Evolutionary conservation across 2,888 invertebrate species (phyloP).

Genomic region (Folsomia candida): DNA sequence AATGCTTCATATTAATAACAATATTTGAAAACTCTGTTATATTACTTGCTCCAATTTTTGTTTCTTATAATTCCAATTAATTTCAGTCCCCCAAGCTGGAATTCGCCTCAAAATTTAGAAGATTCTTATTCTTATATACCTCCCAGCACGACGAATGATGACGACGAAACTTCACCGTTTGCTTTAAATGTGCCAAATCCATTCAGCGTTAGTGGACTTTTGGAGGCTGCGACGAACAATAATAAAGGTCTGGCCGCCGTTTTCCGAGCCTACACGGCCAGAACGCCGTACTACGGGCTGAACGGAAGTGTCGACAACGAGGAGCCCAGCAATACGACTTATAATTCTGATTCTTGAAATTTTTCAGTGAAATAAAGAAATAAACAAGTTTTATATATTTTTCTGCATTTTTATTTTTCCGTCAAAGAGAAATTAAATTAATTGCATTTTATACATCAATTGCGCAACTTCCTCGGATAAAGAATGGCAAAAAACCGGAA

Average conservation of each 20-base stretch:
- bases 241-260: not conserved
- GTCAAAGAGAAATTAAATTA: too few relatives aligned
- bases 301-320: not conserved
- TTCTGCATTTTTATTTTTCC: too few relatives aligned
- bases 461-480: too few relatives aligned
- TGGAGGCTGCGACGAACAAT: not conserved
- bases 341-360: not conserved
- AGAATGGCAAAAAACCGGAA: too few relatives aligned
- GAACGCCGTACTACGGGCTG: not conserved
- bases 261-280: not conserved
- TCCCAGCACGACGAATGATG: not conserved
- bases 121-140: not conserved
- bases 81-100: not conserved
- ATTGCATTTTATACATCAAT: too few relatives aligned
- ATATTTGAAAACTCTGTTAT: too few relatives aligned
- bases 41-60: too few relatives aligned
- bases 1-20: too few relatives aligned
- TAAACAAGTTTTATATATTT: too few relatives aligned
- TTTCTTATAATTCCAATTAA: too few relatives aligned
- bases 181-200: not conserved
- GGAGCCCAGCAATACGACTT: not conserved
- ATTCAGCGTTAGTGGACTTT: not conserved
- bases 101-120: not conserved
- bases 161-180: not conserved
- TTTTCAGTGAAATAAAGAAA: too few relatives aligned